Evolutionary conservation across 2,888 invertebrate species (phyloP).

Genomic region (Mellilla xanthometata): DNA sequence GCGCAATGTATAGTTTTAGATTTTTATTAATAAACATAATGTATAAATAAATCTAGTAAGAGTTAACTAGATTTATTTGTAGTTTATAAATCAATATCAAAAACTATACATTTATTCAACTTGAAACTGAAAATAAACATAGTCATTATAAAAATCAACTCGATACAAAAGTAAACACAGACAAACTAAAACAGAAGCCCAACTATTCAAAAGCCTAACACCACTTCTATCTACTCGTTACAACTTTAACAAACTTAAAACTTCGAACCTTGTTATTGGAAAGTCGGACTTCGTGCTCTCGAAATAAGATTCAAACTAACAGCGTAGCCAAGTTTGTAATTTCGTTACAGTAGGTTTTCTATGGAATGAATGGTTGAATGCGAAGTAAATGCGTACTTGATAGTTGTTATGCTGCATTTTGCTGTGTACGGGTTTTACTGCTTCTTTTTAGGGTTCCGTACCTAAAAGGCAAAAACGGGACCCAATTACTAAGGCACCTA

Average conservation of each 20-base stretch:
- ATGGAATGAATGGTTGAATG: slow-evolving; percentile 22
- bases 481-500: no score
- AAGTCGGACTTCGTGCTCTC: slow-evolving; percentile 4
- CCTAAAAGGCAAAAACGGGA: no score
- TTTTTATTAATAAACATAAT: no score
- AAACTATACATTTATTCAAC: neutral
- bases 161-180: slow-evolving; percentile 11
- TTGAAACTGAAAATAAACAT: slow-evolving; percentile 2
- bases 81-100: no score
- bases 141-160: slow-evolving; percentile 12
- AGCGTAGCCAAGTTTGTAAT: slow-evolving; percentile 16
- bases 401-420: slow-evolving; percentile 20
- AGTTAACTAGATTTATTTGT: no score
- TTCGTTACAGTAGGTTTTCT: slow-evolving; percentile 24
- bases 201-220: slow-evolving; percentile 21
- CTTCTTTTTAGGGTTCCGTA: slow-evolving; percentile 1
- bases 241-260: slow-evolving; percentile 18
- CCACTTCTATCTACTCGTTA: slow-evolving; percentile 21
- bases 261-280: slow-evolving; percentile 10
- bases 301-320: slow-evolving; percentile 9
- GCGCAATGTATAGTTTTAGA: no score
- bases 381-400: slow-evolving; percentile 20
- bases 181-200: slow-evolving; percentile 18
- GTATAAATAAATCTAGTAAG: no score
- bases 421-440: slow-evolving; percentile 3